Evolutionary conservation across 2,888 invertebrate genomes (phyloP).

Genomic region (Noctua comes): DNA sequence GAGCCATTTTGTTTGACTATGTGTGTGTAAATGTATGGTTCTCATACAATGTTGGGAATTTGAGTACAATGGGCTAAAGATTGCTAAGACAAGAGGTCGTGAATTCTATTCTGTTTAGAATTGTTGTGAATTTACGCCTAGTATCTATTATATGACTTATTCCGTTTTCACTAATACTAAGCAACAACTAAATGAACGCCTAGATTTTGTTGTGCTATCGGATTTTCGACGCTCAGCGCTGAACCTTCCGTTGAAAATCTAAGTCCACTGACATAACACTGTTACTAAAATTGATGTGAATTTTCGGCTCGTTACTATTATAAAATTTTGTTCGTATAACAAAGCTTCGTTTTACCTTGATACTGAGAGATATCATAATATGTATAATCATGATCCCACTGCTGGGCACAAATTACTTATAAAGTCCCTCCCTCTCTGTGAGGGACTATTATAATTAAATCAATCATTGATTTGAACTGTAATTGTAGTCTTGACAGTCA

Average conservation of each 20-base stretch:
- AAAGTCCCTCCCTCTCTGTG: neutral
- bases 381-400: neutral
- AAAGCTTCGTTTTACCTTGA: neutral
- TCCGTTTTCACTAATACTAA: neutral
- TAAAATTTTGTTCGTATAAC: neutral
- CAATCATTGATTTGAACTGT: neutral
- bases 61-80: conserved; percentile 34
- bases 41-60: conserved; percentile 44
- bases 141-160: neutral
- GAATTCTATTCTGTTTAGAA: neutral
- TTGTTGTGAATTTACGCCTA: conserved; percentile 6
- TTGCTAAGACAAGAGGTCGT: conserved; percentile 14
- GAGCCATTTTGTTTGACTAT: conserved; percentile 12
- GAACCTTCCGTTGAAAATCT: neutral
- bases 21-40: conserved; percentile 19
- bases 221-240: neutral
- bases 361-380: neutral
- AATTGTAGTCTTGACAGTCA: too few relatives aligned
- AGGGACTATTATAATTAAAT: neutral
- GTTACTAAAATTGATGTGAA: neutral
- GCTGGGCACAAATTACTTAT: neutral
- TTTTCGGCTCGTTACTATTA: neutral
- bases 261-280: neutral
- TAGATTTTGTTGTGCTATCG: neutral
- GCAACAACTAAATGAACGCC: neutral